Evolutionary conservation across 2,888 invertebrate genomes (phyloP).

Genomic region (Erynnis tages): DNA sequence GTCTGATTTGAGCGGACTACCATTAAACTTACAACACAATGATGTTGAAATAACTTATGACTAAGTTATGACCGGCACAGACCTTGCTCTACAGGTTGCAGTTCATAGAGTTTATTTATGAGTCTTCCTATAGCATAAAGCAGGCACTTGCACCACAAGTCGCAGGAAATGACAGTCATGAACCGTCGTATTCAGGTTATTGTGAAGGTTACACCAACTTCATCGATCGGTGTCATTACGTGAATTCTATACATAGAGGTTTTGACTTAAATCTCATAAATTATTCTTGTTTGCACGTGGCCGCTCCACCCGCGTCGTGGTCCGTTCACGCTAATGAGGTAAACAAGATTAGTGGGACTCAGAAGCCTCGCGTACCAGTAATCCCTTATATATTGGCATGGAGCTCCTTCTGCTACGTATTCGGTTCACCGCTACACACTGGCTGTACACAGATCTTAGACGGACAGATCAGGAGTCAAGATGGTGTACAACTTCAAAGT

Average conservation of each 20-base stretch:
- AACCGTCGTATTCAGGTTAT: no score
- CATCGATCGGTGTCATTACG: neutral
- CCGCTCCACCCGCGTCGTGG: conserved; percentile 5
- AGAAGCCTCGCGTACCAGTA: conserved; percentile 60
- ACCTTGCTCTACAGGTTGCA: no score
- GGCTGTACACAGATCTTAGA: conserved; percentile 6
- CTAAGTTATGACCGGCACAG: no score
- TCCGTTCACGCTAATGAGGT: conserved; percentile 49
- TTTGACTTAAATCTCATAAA: neutral
- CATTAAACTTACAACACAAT: no score
- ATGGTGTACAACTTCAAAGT: conserved; percentile 96
- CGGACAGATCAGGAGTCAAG: neutral
- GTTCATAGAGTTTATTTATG: no score
- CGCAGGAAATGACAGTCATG: no score
- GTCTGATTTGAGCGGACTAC: no score
- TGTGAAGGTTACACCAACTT: neutral
- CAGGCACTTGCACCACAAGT: no score
- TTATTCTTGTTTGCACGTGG: conserved; percentile 7
- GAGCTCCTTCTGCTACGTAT: conserved; percentile 4
- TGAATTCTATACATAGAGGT: neutral
- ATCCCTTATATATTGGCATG: conserved; percentile 59
- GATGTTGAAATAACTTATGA: no score
- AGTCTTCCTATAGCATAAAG: no score
- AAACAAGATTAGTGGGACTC: conserved; percentile 55
- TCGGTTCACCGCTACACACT: conserved; percentile 26